Percentiles rank a stretch among this genome's conserved stretches.
Evolutionary conservation across 2,888 invertebrate species (phyloP).

Genomic region (Cordilura impudica): DNA sequence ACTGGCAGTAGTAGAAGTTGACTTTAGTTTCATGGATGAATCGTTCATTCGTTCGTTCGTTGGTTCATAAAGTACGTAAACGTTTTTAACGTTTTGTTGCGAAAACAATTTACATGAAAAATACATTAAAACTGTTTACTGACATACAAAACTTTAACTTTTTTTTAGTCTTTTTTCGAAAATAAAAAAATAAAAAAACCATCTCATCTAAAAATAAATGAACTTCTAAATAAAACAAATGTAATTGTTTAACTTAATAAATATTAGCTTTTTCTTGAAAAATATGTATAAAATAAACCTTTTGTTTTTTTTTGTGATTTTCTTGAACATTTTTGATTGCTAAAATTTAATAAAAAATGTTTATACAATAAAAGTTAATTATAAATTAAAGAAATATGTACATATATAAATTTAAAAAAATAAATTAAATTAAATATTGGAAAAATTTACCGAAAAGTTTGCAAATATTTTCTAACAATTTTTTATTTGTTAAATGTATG

Average conservation of each 20-base stretch:
- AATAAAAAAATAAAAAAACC: slow-evolving; percentile 21
- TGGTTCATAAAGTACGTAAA: slow-evolving; percentile 35
- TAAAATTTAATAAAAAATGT: too few species aligned
- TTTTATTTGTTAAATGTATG: too few species aligned
- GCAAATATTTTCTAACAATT: too few species aligned
- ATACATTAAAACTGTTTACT: slow-evolving; percentile 62
- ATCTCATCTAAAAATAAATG: slow-evolving; percentile 27
- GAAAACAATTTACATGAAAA: slow-evolving; percentile 62
- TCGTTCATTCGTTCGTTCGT: slow-evolving; percentile 10
- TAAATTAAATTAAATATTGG: too few species aligned
- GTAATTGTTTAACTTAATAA: slow-evolving; percentile 1
- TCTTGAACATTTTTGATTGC: background rate
- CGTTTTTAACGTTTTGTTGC: slow-evolving; percentile 58
- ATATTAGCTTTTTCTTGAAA: background rate
- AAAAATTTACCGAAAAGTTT: too few species aligned
- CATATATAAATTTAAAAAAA: too few species aligned
- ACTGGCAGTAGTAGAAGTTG: slow-evolving; percentile 7
- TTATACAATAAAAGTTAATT: too few species aligned
- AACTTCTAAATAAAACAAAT: slow-evolving; percentile 2
- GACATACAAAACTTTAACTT: slow-evolving; percentile 59
- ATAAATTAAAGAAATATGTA: too few species aligned
- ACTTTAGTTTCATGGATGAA: slow-evolving; percentile 47
- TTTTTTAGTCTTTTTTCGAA: slow-evolving; percentile 5
- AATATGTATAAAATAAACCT: background rate
- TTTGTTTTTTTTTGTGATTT: background rate